Base-by-base conservation (phyloP, 2,113 vertebrate species). In the Scomber scombrus region DNA sequence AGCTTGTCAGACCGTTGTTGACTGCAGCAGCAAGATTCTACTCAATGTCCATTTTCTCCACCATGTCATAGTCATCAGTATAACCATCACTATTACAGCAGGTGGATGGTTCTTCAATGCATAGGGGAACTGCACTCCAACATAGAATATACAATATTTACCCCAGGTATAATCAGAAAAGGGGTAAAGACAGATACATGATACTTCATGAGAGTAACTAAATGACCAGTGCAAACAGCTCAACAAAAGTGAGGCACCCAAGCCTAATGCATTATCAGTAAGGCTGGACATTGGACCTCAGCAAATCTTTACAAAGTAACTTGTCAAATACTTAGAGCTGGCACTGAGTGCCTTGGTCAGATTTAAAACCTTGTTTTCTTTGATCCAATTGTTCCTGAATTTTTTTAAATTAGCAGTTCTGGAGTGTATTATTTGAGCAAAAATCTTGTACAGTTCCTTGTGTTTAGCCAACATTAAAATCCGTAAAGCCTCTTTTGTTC, bases 1-100 rank as follows among this genome's bases (percentile, higher is more conserved):
- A 74, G 40, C 70, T 14, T 51, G 71, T 83, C 56, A 65, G 43
- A 81, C 34, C 40, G 18, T 15, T 50, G 47, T 34, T 26, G 2
- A 76, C 63, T 66, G 51, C 40, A 46, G 56, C n/a, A 12, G 45
- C 21, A 9, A 61, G 40, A 70, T 75, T 80, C 11, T 56, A 16
- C 5, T 58, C 10, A 6, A 6, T 45, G 7, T 47, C 5, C 21
- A 1, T 56, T 49, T 45, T 70, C 47, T 64, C 23, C 60, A 43
- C 15, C n/a, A 29, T 50, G 43, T 54, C 62, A 40, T 21, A 11
- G 4, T 54, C 75, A 64, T 71, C 71, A 72, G 2, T n/a, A n/a
- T 34, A 15, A 68, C 29, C 55, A 65, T 51, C 31, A 49, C 29
- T 40, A 46, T 66, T 51, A 43, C 8, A 47, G 23, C 9, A 49